Conservation (phyloP, 2,888 invertebrate genomes). For the Cerastis rubricosa region DNA sequence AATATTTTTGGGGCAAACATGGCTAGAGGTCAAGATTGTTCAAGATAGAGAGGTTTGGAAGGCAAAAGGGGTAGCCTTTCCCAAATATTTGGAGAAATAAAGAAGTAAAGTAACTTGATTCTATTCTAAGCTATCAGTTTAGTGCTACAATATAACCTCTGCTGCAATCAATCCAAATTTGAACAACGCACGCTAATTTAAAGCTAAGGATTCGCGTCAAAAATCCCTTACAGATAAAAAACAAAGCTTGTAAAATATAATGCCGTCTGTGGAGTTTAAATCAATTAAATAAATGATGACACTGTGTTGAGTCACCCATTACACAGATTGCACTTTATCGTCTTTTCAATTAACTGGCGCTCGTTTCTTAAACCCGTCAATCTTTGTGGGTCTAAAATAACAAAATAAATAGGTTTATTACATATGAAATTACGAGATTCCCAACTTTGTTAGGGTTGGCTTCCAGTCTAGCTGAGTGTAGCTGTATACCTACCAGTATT, state of each 20-base stretch:
- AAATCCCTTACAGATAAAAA: neutral
- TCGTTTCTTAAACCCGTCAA: slow-evolving; percentile 29
- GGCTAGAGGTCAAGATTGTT: neutral
- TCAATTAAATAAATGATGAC: slow-evolving; percentile 52
- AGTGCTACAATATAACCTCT: neutral
- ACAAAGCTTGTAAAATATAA: slow-evolving; percentile 25
- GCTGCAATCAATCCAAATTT: neutral
- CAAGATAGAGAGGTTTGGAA: neutral
- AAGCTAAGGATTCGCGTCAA: neutral
- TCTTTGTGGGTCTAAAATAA: slow-evolving; percentile 25
- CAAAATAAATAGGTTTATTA: slow-evolving; percentile 9
- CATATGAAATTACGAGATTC: slow-evolving; percentile 5
- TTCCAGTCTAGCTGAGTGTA: neutral
- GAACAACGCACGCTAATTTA: neutral
- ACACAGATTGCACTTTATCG: slow-evolving; percentile 43
- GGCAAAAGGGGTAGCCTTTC: neutral
- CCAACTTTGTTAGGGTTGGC: neutral
- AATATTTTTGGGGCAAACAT: neutral
- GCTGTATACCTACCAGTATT: neutral
- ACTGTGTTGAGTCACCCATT: slow-evolving; percentile 37
- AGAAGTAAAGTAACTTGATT: neutral
- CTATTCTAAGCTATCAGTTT: neutral
- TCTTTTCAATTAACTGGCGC: slow-evolving; percentile 45
- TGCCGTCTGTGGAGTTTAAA: slow-evolving; percentile 19
- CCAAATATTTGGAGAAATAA: neutral